These are phyloP conservation scores for Ganaspis brasiliensis DNA, from an alignment of 2,888 invertebrate species.

Conservation along the genomic window DNA sequence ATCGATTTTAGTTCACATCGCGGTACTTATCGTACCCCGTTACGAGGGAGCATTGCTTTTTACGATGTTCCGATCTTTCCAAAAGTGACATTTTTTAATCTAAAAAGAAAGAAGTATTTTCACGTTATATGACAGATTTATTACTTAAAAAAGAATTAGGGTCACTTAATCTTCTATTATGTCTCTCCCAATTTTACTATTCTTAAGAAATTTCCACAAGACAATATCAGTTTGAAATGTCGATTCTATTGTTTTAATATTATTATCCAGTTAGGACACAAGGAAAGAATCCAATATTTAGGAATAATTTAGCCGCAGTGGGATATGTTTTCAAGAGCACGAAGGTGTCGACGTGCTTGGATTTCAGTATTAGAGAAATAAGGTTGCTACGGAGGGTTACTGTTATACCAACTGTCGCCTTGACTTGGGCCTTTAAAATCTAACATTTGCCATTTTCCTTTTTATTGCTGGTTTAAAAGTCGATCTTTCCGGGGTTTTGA, in stretches of 20 bases:
- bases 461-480: slow-evolving; percentile 79
- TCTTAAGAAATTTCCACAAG: too few species aligned
- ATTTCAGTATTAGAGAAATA: slow-evolving; percentile 76
- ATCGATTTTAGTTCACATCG: slow-evolving; percentile 73
- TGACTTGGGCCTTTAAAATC: slow-evolving; percentile 70
- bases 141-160: too few species aligned
- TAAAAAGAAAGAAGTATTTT: slow-evolving; percentile 13
- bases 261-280: slow-evolving; percentile 59
- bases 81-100: slow-evolving; percentile 62
- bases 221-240: too few species aligned
- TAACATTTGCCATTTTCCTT: slow-evolving; percentile 76
- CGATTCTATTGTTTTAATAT: slow-evolving; percentile 58
- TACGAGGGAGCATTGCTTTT: slow-evolving; percentile 80
- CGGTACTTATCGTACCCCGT: slow-evolving; percentile 79
- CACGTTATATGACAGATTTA: not conserved
- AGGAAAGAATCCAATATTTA: slow-evolving; percentile 66
- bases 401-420: slow-evolving; percentile 78
- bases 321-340: slow-evolving; percentile 63
- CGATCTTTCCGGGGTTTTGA: slow-evolving; percentile 70
- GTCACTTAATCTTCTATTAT: too few species aligned
- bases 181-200: too few species aligned
- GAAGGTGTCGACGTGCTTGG: slow-evolving; percentile 75
- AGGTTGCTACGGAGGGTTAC: slow-evolving; percentile 71
- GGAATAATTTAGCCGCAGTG: slow-evolving; percentile 67
- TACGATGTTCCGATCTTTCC: slow-evolving; percentile 73